Percentiles rank a stretch among this genome's conserved stretches.
phyloP scores from a whole-genome alignment of 2,888 invertebrate genomes.

The Crocallis elinguaria region DNA sequence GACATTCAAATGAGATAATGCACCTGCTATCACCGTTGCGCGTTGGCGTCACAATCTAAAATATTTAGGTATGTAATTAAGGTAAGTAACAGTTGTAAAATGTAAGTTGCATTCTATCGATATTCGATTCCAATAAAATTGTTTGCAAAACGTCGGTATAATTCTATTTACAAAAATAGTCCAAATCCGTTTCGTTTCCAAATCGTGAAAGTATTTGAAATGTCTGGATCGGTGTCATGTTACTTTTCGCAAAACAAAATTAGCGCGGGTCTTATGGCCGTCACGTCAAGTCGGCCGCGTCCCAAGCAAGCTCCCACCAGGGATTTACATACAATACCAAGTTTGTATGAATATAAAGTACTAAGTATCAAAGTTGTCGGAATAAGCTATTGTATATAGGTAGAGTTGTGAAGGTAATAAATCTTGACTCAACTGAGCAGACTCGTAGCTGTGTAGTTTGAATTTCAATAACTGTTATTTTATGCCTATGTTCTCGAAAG shows the following conservation, averaged over 20 bases:
- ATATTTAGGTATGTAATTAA: too few species aligned
- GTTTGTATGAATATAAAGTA: slow-evolving; percentile 28
- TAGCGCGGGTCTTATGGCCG: slow-evolving; percentile 34
- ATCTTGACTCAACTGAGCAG: slow-evolving; percentile 5
- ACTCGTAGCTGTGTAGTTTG: slow-evolving; percentile 1
- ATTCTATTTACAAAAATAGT: slow-evolving; percentile 3
- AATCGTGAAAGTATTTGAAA: slow-evolving; percentile 15
- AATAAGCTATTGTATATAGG: slow-evolving; percentile 17
- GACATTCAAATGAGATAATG: slow-evolving; percentile 14
- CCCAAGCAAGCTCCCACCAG: slow-evolving; percentile 36
- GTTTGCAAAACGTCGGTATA: too few species aligned
- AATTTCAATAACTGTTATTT: slow-evolving; percentile 4
- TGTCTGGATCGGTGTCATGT: neutral
- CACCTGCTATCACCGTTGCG: neutral
- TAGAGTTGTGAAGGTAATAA: slow-evolving; percentile 17
- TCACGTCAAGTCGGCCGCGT: slow-evolving; percentile 36
- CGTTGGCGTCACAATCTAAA: slow-evolving; percentile 6
- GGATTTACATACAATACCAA: slow-evolving; percentile 59
- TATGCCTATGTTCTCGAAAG: neutral
- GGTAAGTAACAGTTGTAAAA: neutral
- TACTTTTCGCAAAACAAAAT: slow-evolving; percentile 14
- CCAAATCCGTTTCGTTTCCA: slow-evolving; percentile 1
- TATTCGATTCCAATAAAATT: neutral
- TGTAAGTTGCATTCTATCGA: neutral
- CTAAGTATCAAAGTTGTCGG: slow-evolving; percentile 26